A percentile compares a stretch with the other conserved stretches of the same genome.
Conservation (phyloP, 2,113 vertebrate species). For the Menidia beryllina region DNA sequence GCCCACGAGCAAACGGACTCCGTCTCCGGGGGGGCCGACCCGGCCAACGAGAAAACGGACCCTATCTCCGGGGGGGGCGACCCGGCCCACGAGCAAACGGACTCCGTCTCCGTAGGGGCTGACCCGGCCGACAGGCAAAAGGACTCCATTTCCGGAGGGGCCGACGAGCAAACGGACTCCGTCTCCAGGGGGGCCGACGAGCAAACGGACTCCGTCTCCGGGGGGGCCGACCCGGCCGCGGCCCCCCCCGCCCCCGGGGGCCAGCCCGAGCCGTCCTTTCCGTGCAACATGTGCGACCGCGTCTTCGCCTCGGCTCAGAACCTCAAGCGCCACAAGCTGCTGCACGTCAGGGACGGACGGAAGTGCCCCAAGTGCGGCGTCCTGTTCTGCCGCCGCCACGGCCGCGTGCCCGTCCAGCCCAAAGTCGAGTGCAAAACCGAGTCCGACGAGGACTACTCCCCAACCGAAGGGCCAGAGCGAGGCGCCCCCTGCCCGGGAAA, state of each 20-base stretch:
- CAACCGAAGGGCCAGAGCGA: neutral
- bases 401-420: slow-evolving; percentile 29
- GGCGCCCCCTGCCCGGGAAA: neutral
- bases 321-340: slow-evolving; percentile 81
- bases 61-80: slow-evolving; percentile 12
- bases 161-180: no score
- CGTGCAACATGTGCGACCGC: slow-evolving; percentile 76
- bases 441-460: neutral
- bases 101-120: no score
- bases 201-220: slow-evolving; percentile 1
- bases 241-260: slow-evolving; percentile 47
- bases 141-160: no score
- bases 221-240: slow-evolving; percentile 36
- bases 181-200: no score
- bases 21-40: slow-evolving; percentile 14
- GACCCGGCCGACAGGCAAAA: no score
- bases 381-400: slow-evolving; percentile 75
- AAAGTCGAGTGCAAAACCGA: neutral
- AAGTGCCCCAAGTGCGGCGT: slow-evolving; percentile 69
- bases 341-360: slow-evolving; percentile 72
- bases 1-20: slow-evolving; percentile 31
- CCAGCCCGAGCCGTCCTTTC: slow-evolving; percentile 57
- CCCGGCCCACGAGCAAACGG: no score
- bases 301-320: slow-evolving; percentile 68
- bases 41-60: slow-evolving; percentile 27